These are phyloP conservation scores for Lasioglossum leucozonium DNA, from an alignment of 2,888 invertebrate genomes.

Conservation along the genomic window DNA sequence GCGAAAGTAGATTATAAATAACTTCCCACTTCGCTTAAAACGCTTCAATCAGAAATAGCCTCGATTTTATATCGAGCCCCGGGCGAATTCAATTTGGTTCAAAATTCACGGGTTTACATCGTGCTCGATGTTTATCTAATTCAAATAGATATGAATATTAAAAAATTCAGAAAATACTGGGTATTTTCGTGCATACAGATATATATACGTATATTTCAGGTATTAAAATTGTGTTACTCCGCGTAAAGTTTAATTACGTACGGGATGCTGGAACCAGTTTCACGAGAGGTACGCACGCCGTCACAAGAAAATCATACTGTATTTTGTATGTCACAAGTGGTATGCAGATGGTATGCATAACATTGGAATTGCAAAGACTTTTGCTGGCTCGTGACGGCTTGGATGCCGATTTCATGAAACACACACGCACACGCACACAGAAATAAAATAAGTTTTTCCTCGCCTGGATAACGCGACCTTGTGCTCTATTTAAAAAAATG, in stretches of 20 bases:
- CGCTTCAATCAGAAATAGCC: neutral
- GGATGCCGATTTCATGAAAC: conserved; percentile 24
- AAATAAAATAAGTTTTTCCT: neutral
- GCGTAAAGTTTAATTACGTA: conserved; percentile 36
- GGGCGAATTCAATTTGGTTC: neutral
- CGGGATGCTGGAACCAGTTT: conserved; percentile 34
- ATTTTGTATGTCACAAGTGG: conserved; percentile 22
- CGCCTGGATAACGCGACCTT: conserved; percentile 9
- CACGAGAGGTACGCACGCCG: conserved; percentile 32
- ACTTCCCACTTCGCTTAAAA: neutral
- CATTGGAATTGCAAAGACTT: conserved; percentile 61
- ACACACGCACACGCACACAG: conserved; percentile 15
- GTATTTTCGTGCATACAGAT: neutral
- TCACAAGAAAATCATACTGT: conserved; percentile 36
- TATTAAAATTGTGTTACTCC: conserved; percentile 9
- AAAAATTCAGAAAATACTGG: neutral
- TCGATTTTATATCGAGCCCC: neutral
- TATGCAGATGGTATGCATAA: conserved; percentile 53
- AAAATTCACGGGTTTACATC: neutral
- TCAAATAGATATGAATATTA: neutral
- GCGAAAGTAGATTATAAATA: neutral
- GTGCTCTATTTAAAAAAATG: conserved; percentile 11
- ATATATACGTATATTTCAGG: no score
- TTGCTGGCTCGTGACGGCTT: conserved; percentile 33
- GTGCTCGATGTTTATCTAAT: neutral